Base-by-base conservation (phyloP, 1,140 invertebrate genomes). In the Drosophila athabasca region DNA sequence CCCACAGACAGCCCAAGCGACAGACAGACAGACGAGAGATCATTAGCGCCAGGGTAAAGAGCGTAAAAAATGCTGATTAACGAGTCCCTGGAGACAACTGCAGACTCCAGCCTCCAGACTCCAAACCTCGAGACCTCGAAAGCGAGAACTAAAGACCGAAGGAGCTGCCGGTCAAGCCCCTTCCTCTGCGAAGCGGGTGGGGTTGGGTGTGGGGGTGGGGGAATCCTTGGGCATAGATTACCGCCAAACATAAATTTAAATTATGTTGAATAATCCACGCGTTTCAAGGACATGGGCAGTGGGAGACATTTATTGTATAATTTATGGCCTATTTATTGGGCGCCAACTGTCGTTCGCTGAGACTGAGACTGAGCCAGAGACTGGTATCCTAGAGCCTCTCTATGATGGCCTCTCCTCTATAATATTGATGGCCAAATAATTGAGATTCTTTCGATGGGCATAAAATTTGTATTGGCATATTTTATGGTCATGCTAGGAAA, bases 371-470 rank as follows among this genome's bases (percentile, higher is more conserved):
- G 4, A 26, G 24, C 4, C 24, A 5, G 24, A 26, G 29, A 8
- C 31, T 39, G 35, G 35, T 0, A 35, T 11, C 3, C 31, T 35
- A 35, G 31, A 9, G 31, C 31, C 31, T 11, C 31, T 3, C 9
- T 11, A 26, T 26, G 24, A 26, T 35, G 35, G 35, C 17, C 29
- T 19, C 19, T 48, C 22, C 50, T 67, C 57, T 52, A 76, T 87
- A 88, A 82, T 87, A 87, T 87, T 87, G 83, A 87, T 88, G 75
- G 83, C 71, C 83, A 83, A 88, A 87, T 87, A 87, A 87, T 87
- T 87, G 82, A 88, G 82, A 87, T 77, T 81, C 35, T 81, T 81
- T 74, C 49, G 43, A 51, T 60, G 68, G 52, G 58, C 74, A 82
- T 82, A 76, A 74, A 82, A 82, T 77, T 77, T 81, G 67, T 39